Percentiles rank a stretch among this genome's conserved stretches.
phyloP scores from a whole-genome alignment of 2,888 invertebrate genomes.

The Meliscaeva auricollis region DNA sequence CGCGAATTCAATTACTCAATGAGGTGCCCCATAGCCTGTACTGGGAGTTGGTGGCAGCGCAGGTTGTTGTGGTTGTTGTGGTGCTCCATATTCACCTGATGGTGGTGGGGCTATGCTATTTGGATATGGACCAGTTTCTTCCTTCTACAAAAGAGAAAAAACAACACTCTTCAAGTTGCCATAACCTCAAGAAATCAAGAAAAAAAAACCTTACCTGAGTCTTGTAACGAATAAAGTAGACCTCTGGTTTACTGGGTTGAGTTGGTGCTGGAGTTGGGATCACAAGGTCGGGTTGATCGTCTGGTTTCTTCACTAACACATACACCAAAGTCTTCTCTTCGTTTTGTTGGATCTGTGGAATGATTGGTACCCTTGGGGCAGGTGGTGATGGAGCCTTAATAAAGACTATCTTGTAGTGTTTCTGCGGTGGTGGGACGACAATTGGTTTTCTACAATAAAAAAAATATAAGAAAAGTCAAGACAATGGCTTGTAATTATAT shows the following conservation, averaged over 20 bases:
- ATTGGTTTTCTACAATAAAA: conserved; percentile 84
- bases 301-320: conserved; percentile 90
- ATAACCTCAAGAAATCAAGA: background rate
- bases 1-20: conserved; percentile 68
- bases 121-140: conserved; percentile 83
- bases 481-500: conserved; percentile 42
- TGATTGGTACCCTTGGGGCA: conserved; percentile 87
- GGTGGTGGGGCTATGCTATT: conserved; percentile 82
- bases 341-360: conserved; percentile 88
- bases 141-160: conserved; percentile 78
- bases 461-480: background rate
- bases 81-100: conserved; percentile 83
- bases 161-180: background rate
- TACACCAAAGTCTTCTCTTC: conserved; percentile 91
- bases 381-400: conserved; percentile 89
- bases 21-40: conserved; percentile 83
- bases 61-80: conserved; percentile 78
- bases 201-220: conserved; percentile 85
- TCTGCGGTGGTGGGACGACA: conserved; percentile 87
- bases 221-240: conserved; percentile 91
- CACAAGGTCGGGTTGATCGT: conserved; percentile 88
- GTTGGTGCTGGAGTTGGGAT: conserved; percentile 90
- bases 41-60: conserved; percentile 82
- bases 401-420: conserved; percentile 92
- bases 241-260: conserved; percentile 90